Percentiles rank a stretch among this genome's conserved stretches.
These are phyloP conservation scores for Zosterops hypoxanthus DNA, from an alignment of 2,113 vertebrate genomes.

Conservation along the genomic window DNA sequence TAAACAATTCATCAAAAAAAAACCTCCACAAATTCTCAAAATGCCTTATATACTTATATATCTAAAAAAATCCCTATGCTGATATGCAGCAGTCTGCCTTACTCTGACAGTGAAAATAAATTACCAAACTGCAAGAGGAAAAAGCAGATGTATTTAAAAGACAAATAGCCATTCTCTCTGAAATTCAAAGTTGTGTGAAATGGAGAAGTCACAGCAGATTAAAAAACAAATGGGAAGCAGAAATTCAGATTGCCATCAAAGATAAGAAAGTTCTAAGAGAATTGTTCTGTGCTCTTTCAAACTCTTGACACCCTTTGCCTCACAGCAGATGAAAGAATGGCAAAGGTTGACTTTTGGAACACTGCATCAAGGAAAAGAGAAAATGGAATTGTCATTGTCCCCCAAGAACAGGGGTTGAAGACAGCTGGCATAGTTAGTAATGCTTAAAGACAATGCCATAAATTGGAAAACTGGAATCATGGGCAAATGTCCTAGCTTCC, in stretches of 20 bases:
- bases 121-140: background rate
- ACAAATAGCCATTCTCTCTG: background rate
- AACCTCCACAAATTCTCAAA: background rate
- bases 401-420: background rate
- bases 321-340: background rate
- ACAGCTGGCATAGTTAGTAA: background rate
- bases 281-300: background rate
- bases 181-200: conserved; percentile 29
- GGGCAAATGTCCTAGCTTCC: background rate
- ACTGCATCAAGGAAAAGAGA: background rate
- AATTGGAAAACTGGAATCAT: background rate
- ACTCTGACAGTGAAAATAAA: conserved; percentile 1
- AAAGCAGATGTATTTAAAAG: background rate
- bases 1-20: background rate
- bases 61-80: background rate
- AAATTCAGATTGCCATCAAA: background rate
- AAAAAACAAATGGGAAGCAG: conserved; percentile 4
- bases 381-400: background rate
- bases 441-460: background rate
- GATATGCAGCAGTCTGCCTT: background rate
- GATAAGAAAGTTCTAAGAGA: background rate
- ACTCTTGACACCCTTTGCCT: background rate
- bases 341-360: background rate
- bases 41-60: background rate
- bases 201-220: conserved; percentile 24